phyloP scores from a whole-genome alignment of 2,888 invertebrate genomes.

The Campoplex capitator region DNA sequence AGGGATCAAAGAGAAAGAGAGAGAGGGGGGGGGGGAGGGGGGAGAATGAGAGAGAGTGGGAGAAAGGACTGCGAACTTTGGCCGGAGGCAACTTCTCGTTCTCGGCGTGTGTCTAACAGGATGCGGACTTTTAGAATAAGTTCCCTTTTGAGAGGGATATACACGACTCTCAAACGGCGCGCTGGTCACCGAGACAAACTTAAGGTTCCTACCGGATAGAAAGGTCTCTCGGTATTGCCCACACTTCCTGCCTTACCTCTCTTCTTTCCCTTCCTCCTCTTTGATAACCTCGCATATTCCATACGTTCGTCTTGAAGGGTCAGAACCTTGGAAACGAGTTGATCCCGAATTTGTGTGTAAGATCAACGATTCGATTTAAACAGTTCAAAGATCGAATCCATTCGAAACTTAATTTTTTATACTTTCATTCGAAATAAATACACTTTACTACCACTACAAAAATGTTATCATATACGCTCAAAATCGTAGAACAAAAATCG shows the following conservation, averaged over 20 bases:
- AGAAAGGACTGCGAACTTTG: slow-evolving; percentile 58
- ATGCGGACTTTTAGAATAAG: slow-evolving; percentile 42
- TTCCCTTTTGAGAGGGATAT: slow-evolving; percentile 36
- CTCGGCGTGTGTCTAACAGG: slow-evolving; percentile 45
- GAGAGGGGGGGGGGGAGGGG: slow-evolving; percentile 7
- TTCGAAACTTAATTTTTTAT: background rate
- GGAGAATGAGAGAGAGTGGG: slow-evolving; percentile 23
- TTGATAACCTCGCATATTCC: background rate
- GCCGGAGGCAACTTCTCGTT: slow-evolving; percentile 57
- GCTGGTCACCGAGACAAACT: slow-evolving; percentile 64
- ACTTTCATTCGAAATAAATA: background rate
- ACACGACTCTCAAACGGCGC: slow-evolving; percentile 50
- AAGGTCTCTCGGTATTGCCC: slow-evolving; percentile 24
- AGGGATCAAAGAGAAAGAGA: background rate
- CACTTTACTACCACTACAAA: too few relatives aligned
- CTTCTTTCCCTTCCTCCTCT: background rate
- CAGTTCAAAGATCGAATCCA: background rate
- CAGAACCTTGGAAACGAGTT: slow-evolving; percentile 10
- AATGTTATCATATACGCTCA: too few relatives aligned
- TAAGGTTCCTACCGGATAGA: slow-evolving; percentile 29
- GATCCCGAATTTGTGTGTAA: background rate
- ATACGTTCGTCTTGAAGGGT: slow-evolving; percentile 25
- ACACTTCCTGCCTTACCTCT: background rate
- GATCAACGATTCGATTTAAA: background rate
- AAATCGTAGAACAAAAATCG: too few relatives aligned